Conservation (phyloP, 2,113 vertebrate genomes). For the Irena cyanogastra region DNA sequence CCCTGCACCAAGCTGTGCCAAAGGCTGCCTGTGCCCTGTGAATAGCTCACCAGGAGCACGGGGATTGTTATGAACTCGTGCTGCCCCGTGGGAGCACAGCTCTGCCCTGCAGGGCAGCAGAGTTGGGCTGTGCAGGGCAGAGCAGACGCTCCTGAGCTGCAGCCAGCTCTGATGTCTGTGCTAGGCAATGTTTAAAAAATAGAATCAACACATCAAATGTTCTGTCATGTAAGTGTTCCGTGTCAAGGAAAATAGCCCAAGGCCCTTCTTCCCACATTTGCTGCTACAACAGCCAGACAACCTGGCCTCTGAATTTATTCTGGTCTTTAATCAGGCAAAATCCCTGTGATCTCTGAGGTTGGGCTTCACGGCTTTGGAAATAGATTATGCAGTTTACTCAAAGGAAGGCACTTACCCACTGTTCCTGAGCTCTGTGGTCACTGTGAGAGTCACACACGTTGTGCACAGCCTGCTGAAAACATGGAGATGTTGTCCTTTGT, state of each 20-base stretch:
- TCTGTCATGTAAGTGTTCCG: conserved; percentile 45
- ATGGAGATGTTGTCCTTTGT: not conserved
- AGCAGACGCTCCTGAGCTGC: not conserved
- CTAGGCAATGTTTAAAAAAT: conserved; percentile 27
- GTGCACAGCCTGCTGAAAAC: not conserved
- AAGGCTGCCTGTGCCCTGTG: not conserved
- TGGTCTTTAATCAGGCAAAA: conserved; percentile 47
- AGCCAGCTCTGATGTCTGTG: not conserved
- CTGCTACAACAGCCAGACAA: conserved; percentile 38
- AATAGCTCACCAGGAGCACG: not conserved
- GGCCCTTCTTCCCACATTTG: conserved; percentile 39
- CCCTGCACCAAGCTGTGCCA: not conserved
- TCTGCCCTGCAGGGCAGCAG: not conserved
- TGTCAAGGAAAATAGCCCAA: conserved; percentile 54
- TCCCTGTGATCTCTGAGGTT: conserved; percentile 21
- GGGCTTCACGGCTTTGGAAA: not conserved
- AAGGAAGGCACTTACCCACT: not conserved
- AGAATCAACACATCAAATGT: conserved; percentile 55
- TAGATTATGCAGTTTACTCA: not conserved
- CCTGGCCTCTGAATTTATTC: conserved; percentile 44
- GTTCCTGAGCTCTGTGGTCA: not conserved
- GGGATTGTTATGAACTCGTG: no score
- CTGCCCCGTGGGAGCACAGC: not conserved
- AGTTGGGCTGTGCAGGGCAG: not conserved
- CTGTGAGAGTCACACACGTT: not conserved